Conservation (phyloP, 2,797 vertebrate genomes). For the Champsocephalus gunnari region DNA sequence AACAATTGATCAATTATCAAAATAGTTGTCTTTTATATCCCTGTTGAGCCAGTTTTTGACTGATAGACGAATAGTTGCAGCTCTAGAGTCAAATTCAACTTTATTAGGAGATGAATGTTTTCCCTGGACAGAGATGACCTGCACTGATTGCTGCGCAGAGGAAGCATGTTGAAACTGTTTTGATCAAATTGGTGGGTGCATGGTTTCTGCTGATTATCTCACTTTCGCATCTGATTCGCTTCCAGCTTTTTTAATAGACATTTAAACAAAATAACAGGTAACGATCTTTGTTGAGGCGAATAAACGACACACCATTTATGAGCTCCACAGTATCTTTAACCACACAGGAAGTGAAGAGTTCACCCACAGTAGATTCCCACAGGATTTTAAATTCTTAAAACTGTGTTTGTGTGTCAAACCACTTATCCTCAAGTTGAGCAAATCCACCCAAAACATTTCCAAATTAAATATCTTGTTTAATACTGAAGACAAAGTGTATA, state of each 20-base stretch:
- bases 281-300: neutral
- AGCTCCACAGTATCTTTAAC: neutral
- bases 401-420: neutral
- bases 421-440: too few relatives aligned
- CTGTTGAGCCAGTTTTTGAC: too few relatives aligned
- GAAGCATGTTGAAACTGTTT: constrained; percentile 44
- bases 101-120: constrained; percentile 1
- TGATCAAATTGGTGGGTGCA: constrained; percentile 46
- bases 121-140: constrained; percentile 5
- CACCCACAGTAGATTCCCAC: too few relatives aligned
- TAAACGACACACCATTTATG: neutral
- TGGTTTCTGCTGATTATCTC: constrained; percentile 43
- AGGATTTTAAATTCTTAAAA: neutral
- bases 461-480: too few relatives aligned
- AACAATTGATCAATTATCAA: too few relatives aligned
- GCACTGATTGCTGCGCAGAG: neutral
- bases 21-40: too few relatives aligned
- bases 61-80: too few relatives aligned
- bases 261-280: neutral
- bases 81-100: neutral
- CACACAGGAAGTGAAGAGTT: constrained; percentile 21
- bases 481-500: too few relatives aligned
- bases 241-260: neutral
- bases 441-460: too few relatives aligned
- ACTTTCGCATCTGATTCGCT: constrained; percentile 16